These are phyloP conservation scores for Stichopus chloronotus DNA, from an alignment of 35 echinoderm and acorn worm genomes.

Conservation along the genomic window DNA sequence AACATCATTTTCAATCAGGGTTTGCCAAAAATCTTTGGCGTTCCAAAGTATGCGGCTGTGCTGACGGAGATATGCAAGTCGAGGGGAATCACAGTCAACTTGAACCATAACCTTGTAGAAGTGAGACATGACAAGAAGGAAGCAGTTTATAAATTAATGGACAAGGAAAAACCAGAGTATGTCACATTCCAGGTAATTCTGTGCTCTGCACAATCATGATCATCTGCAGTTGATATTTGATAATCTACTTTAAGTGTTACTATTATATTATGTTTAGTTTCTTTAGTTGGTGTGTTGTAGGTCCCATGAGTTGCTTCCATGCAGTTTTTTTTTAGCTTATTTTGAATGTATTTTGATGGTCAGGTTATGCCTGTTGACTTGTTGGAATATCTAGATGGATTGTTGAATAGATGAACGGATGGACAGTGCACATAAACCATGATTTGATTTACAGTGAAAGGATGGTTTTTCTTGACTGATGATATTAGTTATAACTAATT, in stretches of 20 bases:
- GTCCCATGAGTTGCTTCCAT: background rate
- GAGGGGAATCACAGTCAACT: constrained; percentile 77
- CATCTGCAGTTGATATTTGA: too few relatives aligned
- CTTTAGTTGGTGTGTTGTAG: background rate
- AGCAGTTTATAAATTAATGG: constrained; percentile 78
- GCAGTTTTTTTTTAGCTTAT: too few relatives aligned
- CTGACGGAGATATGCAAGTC: constrained; percentile 72
- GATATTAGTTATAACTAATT: too few relatives aligned
- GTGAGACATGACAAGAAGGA: constrained; percentile 77
- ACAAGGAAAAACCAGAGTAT: constrained; percentile 74
- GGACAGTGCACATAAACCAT: too few relatives aligned
- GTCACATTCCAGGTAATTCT: constrained; percentile 59
- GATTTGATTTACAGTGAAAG: too few relatives aligned
- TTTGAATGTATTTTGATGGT: too few relatives aligned
- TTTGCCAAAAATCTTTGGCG: constrained; percentile 82
- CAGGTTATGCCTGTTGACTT: too few relatives aligned
- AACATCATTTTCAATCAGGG: constrained; percentile 82
- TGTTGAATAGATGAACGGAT: too few relatives aligned
- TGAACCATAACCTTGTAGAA: constrained; percentile 77
- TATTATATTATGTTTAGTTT: background rate
- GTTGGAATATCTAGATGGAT: too few relatives aligned
- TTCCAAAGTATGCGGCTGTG: constrained; percentile 83
- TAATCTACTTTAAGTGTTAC: too few relatives aligned
- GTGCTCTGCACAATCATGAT: background rate
- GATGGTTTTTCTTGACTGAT: too few relatives aligned